A percentile compares a stretch with the other conserved stretches of the same genome.
Evolutionary conservation across 2,797 vertebrate genomes (phyloP).

Genomic region (Delichon dasypus): DNA sequence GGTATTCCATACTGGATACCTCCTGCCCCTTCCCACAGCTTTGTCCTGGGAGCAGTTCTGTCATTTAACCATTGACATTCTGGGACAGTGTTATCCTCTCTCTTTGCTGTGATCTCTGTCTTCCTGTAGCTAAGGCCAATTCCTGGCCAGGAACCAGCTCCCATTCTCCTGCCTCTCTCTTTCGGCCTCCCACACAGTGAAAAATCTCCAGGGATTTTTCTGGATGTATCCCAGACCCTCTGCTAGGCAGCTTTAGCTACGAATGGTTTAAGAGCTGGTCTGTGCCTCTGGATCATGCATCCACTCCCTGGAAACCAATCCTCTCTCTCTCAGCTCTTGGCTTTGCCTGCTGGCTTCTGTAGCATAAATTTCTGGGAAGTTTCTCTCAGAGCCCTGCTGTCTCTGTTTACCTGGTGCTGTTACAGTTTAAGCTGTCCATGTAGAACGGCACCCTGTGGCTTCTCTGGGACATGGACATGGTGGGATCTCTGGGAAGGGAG

Average conservation of each 20-base stretch:
- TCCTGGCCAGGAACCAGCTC: not conserved
- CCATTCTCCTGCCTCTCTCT: not conserved
- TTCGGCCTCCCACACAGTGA: not conserved
- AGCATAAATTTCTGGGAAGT: not conserved
- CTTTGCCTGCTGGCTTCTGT: not conserved
- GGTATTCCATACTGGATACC: not conserved
- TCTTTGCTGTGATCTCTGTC: not conserved
- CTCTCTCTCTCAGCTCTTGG: not conserved
- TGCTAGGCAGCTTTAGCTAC: not conserved
- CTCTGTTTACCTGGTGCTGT: conserved; percentile 53
- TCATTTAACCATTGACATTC: not conserved
- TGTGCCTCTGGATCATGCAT: not conserved
- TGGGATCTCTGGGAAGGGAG: conserved; percentile 39
- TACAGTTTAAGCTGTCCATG: conserved; percentile 54
- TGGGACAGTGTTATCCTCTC: not conserved
- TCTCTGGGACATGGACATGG: conserved; percentile 10
- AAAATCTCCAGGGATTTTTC: not conserved
- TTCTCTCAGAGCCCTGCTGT: not conserved
- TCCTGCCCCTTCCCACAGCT: not conserved
- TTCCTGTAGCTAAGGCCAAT: not conserved
- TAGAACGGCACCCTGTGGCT: conserved; percentile 71
- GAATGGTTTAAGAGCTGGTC: not conserved
- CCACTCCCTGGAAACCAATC: not conserved
- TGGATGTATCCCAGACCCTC: not conserved
- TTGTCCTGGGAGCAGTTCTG: not conserved